Evolutionary conservation across 1,140 invertebrate genomes (phyloP).

Genomic region (Drosophila sturtevanti): DNA sequence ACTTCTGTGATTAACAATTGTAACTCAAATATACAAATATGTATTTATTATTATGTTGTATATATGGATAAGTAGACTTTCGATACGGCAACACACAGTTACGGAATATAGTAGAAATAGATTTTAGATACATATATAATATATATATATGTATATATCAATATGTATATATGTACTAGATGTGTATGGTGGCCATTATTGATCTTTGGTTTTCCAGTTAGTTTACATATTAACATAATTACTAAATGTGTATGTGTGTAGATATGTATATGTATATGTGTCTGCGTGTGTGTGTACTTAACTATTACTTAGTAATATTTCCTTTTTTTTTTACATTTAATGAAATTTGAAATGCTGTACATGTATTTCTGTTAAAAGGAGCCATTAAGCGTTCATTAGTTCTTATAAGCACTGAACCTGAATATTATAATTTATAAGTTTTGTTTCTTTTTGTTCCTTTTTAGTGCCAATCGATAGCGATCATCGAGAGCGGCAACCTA

Average conservation of each 20-base stretch:
- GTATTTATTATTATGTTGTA: constrained; percentile 20
- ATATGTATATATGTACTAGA: too few relatives aligned
- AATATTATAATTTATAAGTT: too few relatives aligned
- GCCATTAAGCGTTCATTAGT: not conserved
- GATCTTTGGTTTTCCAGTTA: constrained; percentile 17
- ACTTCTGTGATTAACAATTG: not conserved
- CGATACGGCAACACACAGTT: constrained; percentile 40
- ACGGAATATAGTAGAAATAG: constrained; percentile 46
- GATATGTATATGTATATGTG: constrained; percentile 1
- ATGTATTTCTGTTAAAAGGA: not conserved
- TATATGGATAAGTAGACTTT: constrained; percentile 35
- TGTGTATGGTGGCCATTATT: not conserved
- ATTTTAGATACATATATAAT: constrained; percentile 46
- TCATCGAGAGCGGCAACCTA: too few relatives aligned
- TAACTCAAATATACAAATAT: constrained; percentile 45
- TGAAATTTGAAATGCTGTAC: constrained; percentile 33
- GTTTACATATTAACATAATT: constrained; percentile 57
- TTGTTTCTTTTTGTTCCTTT: too few relatives aligned
- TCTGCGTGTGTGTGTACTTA: constrained; percentile 35
- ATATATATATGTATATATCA: not conserved
- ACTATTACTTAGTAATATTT: constrained; percentile 27
- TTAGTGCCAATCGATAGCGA: too few relatives aligned
- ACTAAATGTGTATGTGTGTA: constrained; percentile 16
- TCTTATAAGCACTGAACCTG: too few relatives aligned
- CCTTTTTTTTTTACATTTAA: constrained; percentile 46